phyloP scores from a whole-genome alignment of 2,888 invertebrate species.

The Odontocerum albicorne region DNA sequence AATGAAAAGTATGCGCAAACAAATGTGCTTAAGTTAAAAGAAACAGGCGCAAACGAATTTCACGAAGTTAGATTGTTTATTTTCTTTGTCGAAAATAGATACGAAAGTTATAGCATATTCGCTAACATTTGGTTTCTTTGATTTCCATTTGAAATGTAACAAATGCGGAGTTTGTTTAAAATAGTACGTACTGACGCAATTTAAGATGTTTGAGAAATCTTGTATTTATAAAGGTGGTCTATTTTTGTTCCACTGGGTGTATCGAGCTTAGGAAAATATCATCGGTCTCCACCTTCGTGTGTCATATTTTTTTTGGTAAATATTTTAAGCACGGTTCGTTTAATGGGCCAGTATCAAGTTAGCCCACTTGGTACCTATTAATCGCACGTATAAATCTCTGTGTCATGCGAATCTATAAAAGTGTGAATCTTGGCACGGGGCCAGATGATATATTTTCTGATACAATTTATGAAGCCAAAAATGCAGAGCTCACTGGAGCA shows the following conservation, averaged over 20 bases:
- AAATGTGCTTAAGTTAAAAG: too few species aligned
- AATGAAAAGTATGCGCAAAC: too few species aligned
- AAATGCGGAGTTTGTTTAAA: constrained; percentile 12
- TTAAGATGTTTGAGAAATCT: constrained; percentile 13
- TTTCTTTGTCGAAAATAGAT: constrained; percentile 1
- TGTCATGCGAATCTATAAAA: constrained; percentile 36
- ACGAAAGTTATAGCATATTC: not conserved
- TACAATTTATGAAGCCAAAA: constrained; percentile 33
- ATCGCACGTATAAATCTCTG: constrained; percentile 35
- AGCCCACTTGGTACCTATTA: constrained; percentile 27
- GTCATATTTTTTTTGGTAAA: constrained; percentile 30
- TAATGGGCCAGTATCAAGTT: constrained; percentile 25
- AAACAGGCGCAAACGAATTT: too few species aligned
- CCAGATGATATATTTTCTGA: constrained; percentile 33
- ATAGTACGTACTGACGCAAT: constrained; percentile 14
- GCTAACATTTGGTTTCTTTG: not conserved
- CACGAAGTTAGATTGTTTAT: constrained; percentile 6
- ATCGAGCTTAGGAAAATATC: not conserved
- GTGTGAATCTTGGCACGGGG: constrained; percentile 30
- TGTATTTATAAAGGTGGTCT: constrained; percentile 13
- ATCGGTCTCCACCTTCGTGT: constrained; percentile 31
- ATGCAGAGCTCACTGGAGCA: constrained; percentile 28
- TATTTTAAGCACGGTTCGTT: constrained; percentile 29
- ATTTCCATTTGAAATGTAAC: constrained; percentile 9
- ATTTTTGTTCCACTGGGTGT: constrained; percentile 11